phyloP scores from a whole-genome alignment of 2,113 vertebrate species.

The Aphelocoma coerulescens region DNA sequence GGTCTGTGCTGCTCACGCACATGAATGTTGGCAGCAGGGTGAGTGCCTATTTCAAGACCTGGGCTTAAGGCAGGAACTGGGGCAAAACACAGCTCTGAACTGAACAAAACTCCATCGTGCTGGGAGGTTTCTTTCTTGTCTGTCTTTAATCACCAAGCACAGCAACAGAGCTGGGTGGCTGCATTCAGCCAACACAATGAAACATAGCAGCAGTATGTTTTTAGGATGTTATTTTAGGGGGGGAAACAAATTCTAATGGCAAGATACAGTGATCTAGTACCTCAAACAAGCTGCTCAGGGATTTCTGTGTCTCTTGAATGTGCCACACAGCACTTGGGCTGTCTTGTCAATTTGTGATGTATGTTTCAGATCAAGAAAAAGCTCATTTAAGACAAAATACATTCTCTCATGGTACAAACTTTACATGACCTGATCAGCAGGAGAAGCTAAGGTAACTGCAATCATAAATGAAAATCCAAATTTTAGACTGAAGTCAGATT shows the following conservation, averaged over 20 bases:
- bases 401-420: not conserved
- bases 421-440: not conserved
- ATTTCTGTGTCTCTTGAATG: not conserved
- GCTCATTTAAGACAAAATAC: not conserved
- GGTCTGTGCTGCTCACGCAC: accelerated
- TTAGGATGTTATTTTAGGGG: not conserved
- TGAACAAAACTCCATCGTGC: not conserved
- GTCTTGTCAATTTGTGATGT: not conserved
- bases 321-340: not conserved
- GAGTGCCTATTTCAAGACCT: not conserved
- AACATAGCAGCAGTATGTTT: not conserved
- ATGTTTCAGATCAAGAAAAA: slow-evolving; percentile 22
- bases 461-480: not conserved
- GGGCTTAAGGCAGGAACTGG: not conserved
- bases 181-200: not conserved
- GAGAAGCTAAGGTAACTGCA: not conserved
- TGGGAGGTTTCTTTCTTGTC: not conserved
- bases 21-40: not conserved
- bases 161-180: not conserved
- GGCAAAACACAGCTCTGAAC: not conserved
- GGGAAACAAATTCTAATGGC: not conserved
- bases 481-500: not conserved
- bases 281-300: not conserved
- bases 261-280: not conserved
- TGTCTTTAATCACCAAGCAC: not conserved